Percentiles rank a stretch among this genome's conserved stretches.
phyloP scores from a whole-genome alignment of 2,888 invertebrate genomes.

The Pterobdella sp. region DNA sequence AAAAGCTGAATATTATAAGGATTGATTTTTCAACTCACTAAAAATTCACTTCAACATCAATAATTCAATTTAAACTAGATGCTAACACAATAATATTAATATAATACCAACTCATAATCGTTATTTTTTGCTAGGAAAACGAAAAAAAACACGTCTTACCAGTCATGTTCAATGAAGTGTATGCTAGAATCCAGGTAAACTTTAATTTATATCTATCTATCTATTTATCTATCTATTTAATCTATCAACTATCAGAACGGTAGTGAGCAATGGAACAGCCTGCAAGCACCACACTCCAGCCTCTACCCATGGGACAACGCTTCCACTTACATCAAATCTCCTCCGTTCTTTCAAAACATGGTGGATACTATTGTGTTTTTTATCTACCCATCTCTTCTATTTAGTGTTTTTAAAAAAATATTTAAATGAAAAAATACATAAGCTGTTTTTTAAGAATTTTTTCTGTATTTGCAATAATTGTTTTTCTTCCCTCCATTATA shows the following conservation, averaged over 20 bases:
- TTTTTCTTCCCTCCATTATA: neutral
- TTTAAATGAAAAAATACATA: neutral
- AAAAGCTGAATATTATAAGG: no score
- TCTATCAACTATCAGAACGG: slow-evolving; percentile 60
- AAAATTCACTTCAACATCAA: no score
- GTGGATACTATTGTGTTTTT: no score
- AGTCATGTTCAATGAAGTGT: slow-evolving; percentile 90
- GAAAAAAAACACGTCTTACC: slow-evolving; percentile 85
- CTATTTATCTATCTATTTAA: neutral
- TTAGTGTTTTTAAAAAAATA: neutral
- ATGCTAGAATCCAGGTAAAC: slow-evolving; percentile 62
- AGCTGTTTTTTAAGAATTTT: no score
- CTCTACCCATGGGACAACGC: slow-evolving; percentile 81
- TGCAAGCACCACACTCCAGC: slow-evolving; percentile 67
- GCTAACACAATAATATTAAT: no score
- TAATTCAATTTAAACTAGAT: no score
- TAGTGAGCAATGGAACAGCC: slow-evolving; percentile 72
- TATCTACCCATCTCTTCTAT: neutral
- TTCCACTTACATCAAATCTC: slow-evolving; percentile 90
- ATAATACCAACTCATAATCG: no score
- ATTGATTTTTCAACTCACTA: no score
- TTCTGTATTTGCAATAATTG: no score
- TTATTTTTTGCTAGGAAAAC: slow-evolving; percentile 57
- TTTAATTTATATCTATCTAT: slow-evolving; percentile 1
- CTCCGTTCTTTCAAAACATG: slow-evolving; percentile 88